A percentile compares a stretch with the other conserved stretches of the same genome.
Evolutionary conservation across 2,888 invertebrate genomes (phyloP).

Genomic region (Morpho helenor): DNA sequence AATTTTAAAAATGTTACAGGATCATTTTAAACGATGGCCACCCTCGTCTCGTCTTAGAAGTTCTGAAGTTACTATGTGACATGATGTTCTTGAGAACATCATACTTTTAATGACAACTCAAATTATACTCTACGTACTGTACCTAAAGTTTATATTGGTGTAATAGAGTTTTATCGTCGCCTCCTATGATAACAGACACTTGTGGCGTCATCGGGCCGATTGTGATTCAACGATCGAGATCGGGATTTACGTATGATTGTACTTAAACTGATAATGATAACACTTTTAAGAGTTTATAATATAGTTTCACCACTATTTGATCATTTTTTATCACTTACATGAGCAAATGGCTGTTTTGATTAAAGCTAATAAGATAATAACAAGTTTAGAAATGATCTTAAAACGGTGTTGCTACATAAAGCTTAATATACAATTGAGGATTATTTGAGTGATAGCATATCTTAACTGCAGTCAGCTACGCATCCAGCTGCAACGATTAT

Average conservation of each 20-base stretch:
- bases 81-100: conserved; percentile 24
- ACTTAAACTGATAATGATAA: too few relatives aligned
- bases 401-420: too few relatives aligned
- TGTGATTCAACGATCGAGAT: not conserved
- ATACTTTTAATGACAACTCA: conserved; percentile 20
- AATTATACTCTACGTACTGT: not conserved
- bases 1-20: not conserved
- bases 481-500: too few relatives aligned
- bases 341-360: too few relatives aligned
- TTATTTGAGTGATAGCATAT: too few relatives aligned
- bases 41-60: conserved; percentile 27
- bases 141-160: not conserved
- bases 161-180: not conserved
- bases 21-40: conserved; percentile 26
- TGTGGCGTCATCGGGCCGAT: not conserved
- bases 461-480: too few relatives aligned
- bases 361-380: too few relatives aligned
- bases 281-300: too few relatives aligned
- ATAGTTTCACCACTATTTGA: too few relatives aligned
- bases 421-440: too few relatives aligned
- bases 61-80: conserved; percentile 32
- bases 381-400: too few relatives aligned
- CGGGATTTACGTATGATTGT: not conserved
- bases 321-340: too few relatives aligned
- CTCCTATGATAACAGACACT: not conserved